Conservation (phyloP, 2,797 vertebrate species). For the Premnoplex brunnescens region DNA sequence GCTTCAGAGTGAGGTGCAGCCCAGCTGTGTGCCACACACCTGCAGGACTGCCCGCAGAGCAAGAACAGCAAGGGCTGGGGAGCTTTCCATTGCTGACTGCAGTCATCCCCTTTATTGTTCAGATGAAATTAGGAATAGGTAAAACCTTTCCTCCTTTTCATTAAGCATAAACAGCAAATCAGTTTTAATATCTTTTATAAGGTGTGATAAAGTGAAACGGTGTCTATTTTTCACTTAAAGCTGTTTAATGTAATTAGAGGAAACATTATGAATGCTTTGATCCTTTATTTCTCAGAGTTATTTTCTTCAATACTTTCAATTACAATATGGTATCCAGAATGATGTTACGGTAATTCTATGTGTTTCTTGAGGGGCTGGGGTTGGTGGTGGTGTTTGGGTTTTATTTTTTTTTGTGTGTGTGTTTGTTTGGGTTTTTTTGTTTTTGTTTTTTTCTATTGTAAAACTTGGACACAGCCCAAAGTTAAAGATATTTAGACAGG, state of each 20-base stretch:
- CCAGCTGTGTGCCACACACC: background rate
- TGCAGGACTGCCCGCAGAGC: background rate
- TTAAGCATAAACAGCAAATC: background rate
- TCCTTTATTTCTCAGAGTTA: background rate
- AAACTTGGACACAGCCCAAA: background rate
- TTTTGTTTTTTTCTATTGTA: background rate
- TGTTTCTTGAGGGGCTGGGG: background rate
- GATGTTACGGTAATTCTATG: background rate
- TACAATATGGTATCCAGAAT: background rate
- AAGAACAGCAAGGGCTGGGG: background rate
- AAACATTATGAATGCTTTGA: background rate
- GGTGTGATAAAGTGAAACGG: background rate
- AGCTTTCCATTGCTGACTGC: background rate
- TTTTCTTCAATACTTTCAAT: background rate
- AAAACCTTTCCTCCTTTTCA: background rate
- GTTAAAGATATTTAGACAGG: background rate
- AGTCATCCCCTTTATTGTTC: background rate
- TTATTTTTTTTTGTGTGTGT: no score
- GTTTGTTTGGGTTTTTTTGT: no score
- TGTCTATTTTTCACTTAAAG: background rate
- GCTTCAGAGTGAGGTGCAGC: background rate
- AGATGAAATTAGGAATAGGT: background rate
- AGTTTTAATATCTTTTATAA: background rate
- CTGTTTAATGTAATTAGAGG: background rate
- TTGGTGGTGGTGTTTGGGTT: no score